Conservation (phyloP, 2,888 invertebrate genomes). For the Drosophila prolongata region DNA sequence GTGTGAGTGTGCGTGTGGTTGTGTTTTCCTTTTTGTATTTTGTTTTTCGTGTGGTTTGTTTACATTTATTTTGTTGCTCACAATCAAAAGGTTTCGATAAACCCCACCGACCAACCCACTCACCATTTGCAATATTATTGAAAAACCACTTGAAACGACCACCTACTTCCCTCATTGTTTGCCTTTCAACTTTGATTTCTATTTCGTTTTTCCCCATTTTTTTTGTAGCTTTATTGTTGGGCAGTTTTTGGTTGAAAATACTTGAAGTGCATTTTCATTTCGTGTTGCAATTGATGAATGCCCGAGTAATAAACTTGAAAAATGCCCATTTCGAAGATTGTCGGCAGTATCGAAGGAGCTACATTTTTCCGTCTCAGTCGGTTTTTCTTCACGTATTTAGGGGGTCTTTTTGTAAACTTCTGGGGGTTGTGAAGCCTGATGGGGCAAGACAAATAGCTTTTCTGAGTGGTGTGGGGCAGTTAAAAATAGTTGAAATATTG, state of each 20-base stretch:
- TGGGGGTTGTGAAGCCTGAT: constrained; percentile 25
- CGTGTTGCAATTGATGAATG: constrained; percentile 63
- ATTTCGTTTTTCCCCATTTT: constrained; percentile 30
- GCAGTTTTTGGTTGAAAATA: constrained; percentile 37
- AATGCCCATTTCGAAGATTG: constrained; percentile 57
- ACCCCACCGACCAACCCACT: constrained; percentile 17
- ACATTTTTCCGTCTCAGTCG: constrained; percentile 9
- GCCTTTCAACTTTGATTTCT: constrained; percentile 55
- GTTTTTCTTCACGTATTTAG: constrained; percentile 31
- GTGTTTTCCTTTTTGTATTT: constrained; percentile 9
- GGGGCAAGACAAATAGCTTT: constrained; percentile 69
- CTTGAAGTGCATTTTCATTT: constrained; percentile 60
- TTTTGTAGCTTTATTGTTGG: constrained; percentile 11
- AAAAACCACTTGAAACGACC: constrained; percentile 45
- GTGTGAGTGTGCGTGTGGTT: constrained; percentile 1
- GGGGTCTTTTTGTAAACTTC: constrained; percentile 17
- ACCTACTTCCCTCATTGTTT: constrained; percentile 18
- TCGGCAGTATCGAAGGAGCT: constrained; percentile 25
- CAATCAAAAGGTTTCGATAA: constrained; percentile 46
- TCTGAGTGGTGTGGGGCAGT: constrained; percentile 45
- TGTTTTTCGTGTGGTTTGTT: constrained; percentile 57
- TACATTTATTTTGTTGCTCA: constrained; percentile 68
- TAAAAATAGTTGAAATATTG: constrained; percentile 69
- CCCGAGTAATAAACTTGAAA: constrained; percentile 70
- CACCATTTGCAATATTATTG: constrained; percentile 62